phyloP scores from a whole-genome alignment of 2,888 invertebrate genomes.

The Eustalomyia histrio region DNA sequence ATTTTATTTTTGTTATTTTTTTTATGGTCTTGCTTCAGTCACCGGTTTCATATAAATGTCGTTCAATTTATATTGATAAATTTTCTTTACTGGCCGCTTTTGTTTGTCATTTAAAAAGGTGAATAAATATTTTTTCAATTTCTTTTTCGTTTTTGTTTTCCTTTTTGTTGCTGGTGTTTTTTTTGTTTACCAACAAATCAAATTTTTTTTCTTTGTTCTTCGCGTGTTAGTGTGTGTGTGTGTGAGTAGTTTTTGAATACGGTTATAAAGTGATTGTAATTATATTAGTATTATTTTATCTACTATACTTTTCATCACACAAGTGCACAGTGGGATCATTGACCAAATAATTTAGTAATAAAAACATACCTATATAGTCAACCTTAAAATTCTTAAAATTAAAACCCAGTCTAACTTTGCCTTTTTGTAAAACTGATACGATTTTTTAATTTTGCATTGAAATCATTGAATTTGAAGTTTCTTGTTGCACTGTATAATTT shows the following conservation, averaged over 20 bases:
- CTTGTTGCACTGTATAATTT: too few species aligned
- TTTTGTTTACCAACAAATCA: constrained; percentile 38
- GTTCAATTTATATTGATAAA: constrained; percentile 27
- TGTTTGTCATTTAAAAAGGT: neutral
- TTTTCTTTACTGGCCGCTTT: neutral
- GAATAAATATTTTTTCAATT: neutral
- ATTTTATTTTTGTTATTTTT: neutral
- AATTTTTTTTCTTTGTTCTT: constrained; percentile 1
- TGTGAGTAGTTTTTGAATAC: neutral
- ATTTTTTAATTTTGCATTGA: too few species aligned
- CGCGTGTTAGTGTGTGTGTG: neutral
- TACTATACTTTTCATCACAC: neutral
- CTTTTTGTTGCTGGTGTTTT: neutral
- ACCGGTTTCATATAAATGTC: constrained; percentile 44
- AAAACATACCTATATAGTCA: too few species aligned
- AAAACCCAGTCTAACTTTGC: too few species aligned
- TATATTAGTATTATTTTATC: too few species aligned
- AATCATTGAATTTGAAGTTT: too few species aligned
- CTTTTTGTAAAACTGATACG: too few species aligned
- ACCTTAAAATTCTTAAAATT: too few species aligned
- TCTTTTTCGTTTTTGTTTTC: neutral
- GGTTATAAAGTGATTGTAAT: neutral
- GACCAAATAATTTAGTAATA: too few species aligned
- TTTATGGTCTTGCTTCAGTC: constrained; percentile 30
- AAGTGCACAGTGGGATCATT: too few species aligned